These are phyloP conservation scores for Crypturellus tataupa DNA, from an alignment of 2,797 vertebrate species.

Conservation along the genomic window DNA sequence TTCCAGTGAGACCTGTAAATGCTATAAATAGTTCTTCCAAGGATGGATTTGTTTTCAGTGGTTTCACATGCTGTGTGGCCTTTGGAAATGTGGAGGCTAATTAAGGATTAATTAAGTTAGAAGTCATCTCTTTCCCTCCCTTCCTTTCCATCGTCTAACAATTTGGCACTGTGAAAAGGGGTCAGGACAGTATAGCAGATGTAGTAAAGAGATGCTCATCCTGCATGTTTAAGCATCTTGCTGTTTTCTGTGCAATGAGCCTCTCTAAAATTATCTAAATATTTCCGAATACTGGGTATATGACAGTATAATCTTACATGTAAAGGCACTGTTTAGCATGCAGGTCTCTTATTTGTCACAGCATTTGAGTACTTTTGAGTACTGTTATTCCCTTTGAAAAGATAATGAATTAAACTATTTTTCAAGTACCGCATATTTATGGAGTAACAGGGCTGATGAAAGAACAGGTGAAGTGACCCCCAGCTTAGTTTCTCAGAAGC, in stretches of 20 bases:
- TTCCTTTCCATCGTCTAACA: neutral
- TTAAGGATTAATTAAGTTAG: neutral
- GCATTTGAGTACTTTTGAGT: neutral
- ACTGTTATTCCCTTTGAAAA: neutral
- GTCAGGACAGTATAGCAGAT: neutral
- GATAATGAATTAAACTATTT: neutral
- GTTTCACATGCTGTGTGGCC: neutral
- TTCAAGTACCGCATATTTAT: neutral
- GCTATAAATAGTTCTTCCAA: neutral
- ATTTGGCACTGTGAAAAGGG: neutral
- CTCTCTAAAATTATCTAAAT: neutral
- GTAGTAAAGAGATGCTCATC: neutral
- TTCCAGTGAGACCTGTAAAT: neutral
- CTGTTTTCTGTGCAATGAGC: neutral
- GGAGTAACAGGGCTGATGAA: neutral
- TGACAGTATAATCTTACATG: neutral
- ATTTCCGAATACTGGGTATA: neutral
- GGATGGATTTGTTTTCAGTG: neutral
- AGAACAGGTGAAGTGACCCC: neutral
- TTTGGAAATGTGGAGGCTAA: neutral
- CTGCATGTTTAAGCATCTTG: neutral
- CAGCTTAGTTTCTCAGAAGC: neutral
- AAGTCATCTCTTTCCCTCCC: neutral
- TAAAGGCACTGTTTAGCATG: neutral
- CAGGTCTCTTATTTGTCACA: neutral